A percentile compares a stretch with the other conserved stretches of the same genome.
Evolutionary conservation across 2,113 vertebrate species (phyloP).

Genomic region (Colistium nudipinnis): DNA sequence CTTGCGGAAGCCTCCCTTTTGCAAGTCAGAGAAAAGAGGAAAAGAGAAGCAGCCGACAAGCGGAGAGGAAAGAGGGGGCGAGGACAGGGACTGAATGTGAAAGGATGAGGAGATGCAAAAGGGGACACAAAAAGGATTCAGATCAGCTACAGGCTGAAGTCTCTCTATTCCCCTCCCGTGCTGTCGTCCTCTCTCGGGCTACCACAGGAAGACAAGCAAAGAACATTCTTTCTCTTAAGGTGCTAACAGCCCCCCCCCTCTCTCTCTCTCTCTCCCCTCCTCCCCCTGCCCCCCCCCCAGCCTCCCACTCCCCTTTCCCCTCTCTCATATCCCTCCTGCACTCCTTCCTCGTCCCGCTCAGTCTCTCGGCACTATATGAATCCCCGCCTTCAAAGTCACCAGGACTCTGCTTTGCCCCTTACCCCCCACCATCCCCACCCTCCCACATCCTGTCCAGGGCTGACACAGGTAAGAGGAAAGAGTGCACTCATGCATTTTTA

Average conservation of each 20-base stretch:
- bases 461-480: slow-evolving; percentile 66
- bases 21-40: slow-evolving; percentile 43
- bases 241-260: slow-evolving; percentile 65
- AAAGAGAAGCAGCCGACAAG: slow-evolving; percentile 68
- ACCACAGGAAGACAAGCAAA: slow-evolving; percentile 62
- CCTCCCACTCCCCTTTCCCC: slow-evolving; percentile 34
- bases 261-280: background rate
- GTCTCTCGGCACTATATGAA: slow-evolving; percentile 49
- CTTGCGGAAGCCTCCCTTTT: slow-evolving; percentile 37
- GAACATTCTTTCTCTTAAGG: slow-evolving; percentile 78
- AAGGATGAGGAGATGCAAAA: slow-evolving; percentile 13
- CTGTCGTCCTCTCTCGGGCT: slow-evolving; percentile 42
- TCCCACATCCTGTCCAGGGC: slow-evolving; percentile 56
- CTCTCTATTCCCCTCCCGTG: slow-evolving; percentile 6
- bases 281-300: slow-evolving; percentile 20
- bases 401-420: slow-evolving; percentile 26
- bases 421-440: background rate
- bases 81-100: slow-evolving; percentile 32
- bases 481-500: slow-evolving; percentile 56
- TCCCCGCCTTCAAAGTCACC: slow-evolving; percentile 62
- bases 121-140: slow-evolving; percentile 25
- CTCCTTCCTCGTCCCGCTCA: slow-evolving; percentile 37
- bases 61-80: slow-evolving; percentile 35
- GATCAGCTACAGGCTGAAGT: slow-evolving; percentile 26
- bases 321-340: slow-evolving; percentile 50